Evolutionary conservation across 2,888 invertebrate genomes (phyloP), one percentile per base, ranked within the genome.

Genomic region (Isoperla grammatica): DNA sequence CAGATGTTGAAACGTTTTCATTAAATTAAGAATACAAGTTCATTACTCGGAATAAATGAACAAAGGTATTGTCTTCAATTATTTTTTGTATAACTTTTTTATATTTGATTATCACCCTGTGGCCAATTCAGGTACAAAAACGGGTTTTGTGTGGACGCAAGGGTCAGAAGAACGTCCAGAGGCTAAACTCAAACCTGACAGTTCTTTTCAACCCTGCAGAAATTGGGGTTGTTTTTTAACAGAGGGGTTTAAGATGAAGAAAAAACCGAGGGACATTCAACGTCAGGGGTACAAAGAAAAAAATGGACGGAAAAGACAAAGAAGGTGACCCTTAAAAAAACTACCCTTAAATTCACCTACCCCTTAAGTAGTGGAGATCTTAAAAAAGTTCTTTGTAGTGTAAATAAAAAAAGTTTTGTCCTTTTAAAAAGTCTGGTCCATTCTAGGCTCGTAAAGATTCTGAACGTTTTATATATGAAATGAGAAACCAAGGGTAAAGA

Each of bases 301-400:
- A 53, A 53, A 53, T 19, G 37, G 39, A 39, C 35, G 39, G 53
- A 53, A 53, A 53, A 53, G 53, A 53, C 53, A 53, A 53, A 53
- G 53, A 35, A 4, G 20, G 37, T 53, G 37, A 37, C 53, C 37
- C 37, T 17, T 53, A 37, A 39, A 53, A 53, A 53, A 53, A 37
- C 49, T 23, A 49, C 49, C 49, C 49, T 15, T 49, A 53, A 53
- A 53, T 39, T 39, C 40, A 37, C 53, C 40, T 39, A 53, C 53
- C 53, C 50, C 53, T 53, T 53, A 49, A 49, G 49, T 29, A 49
- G 49, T 35, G 49, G 15, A 37, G 39, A 39, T 53, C 20, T 39
- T 23, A 53, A 53, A 53, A 53, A 53, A 53, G 15, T 35, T 37
- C 53, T 39, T 53, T 53, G 53, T 53, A 53, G 3, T 53, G 29